Evolutionary conservation across 2,797 vertebrate species (phyloP).

Genomic region (Danio choprae): DNA sequence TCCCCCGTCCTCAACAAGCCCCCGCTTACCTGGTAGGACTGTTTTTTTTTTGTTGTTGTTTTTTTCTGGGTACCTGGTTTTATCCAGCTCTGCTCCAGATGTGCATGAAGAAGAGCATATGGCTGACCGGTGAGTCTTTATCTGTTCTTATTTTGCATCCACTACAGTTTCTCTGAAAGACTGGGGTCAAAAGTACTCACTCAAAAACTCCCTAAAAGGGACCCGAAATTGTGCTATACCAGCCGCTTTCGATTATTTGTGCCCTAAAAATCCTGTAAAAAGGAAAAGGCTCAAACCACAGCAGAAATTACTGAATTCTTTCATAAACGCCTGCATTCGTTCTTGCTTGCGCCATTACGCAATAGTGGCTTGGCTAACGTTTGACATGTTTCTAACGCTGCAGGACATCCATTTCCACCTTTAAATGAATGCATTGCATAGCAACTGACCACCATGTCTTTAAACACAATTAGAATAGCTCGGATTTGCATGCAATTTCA

Average conservation of each 20-base stretch:
- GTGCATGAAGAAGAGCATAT: slow-evolving; percentile 54
- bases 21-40: slow-evolving; percentile 56
- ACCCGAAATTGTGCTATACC: slow-evolving; percentile 49
- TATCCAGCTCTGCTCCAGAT: slow-evolving; percentile 72
- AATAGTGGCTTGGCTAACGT: slow-evolving; percentile 51
- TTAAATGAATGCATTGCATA: slow-evolving; percentile 60
- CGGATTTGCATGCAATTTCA: slow-evolving; percentile 49
- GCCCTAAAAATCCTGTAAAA: slow-evolving; percentile 79
- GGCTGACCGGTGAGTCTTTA: slow-evolving; percentile 44
- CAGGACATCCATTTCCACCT: slow-evolving; percentile 61
- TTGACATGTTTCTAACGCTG: slow-evolving; percentile 49
- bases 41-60: too few species aligned
- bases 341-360: slow-evolving; percentile 63
- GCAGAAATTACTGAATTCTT: slow-evolving; percentile 81
- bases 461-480: slow-evolving; percentile 59
- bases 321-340: slow-evolving; percentile 72
- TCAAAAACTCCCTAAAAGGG: slow-evolving; percentile 45
- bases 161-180: slow-evolving; percentile 17
- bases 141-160: slow-evolving; percentile 22
- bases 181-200: slow-evolving; percentile 53
- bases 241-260: slow-evolving; percentile 81
- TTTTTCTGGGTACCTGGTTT: slow-evolving; percentile 54
- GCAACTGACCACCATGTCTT: slow-evolving; percentile 61
- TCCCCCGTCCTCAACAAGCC: slow-evolving; percentile 72
- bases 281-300: slow-evolving; percentile 79